Evolutionary conservation across 2,797 vertebrate species (phyloP).

Genomic region (Myripristis murdjan): DNA sequence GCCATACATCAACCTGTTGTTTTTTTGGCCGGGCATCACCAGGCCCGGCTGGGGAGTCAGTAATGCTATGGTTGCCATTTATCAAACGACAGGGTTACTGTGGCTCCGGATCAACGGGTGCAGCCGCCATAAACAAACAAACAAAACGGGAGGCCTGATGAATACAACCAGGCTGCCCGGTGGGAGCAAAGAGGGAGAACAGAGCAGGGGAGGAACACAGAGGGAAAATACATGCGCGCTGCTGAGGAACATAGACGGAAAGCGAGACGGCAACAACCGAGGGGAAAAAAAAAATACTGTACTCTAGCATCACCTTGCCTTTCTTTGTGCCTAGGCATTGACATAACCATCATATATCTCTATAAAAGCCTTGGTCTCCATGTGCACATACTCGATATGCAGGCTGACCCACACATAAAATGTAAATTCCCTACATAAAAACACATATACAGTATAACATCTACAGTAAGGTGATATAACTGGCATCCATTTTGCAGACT

Average conservation of each 20-base stretch:
- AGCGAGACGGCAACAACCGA: constrained; percentile 1
- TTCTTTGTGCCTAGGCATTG: background rate
- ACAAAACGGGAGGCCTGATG: constrained; percentile 66
- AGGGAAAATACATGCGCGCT: background rate
- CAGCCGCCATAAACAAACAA: constrained; percentile 74
- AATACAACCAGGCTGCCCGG: constrained; percentile 62
- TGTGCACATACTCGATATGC: too few relatives aligned
- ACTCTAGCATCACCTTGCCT: constrained; percentile 4
- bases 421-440: background rate
- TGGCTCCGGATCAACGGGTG: constrained; percentile 68
- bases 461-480: constrained; percentile 30
- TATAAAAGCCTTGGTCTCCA: constrained; percentile 33
- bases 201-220: background rate
- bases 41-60: constrained; percentile 75
- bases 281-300: constrained; percentile 7
- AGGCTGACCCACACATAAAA: constrained; percentile 8
- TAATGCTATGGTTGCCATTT: constrained; percentile 78
- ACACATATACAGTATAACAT: background rate
- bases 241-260: background rate
- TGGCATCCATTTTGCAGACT: constrained; percentile 37
- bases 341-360: constrained; percentile 26
- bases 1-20: constrained; percentile 82
- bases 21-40: constrained; percentile 68
- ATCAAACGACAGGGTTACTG: constrained; percentile 81
- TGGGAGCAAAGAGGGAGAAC: constrained; percentile 44